Percentiles rank a stretch among this genome's conserved stretches.
Evolutionary conservation across 2,888 invertebrate genomes (phyloP).

Genomic region (Coenonympha arcania): DNA sequence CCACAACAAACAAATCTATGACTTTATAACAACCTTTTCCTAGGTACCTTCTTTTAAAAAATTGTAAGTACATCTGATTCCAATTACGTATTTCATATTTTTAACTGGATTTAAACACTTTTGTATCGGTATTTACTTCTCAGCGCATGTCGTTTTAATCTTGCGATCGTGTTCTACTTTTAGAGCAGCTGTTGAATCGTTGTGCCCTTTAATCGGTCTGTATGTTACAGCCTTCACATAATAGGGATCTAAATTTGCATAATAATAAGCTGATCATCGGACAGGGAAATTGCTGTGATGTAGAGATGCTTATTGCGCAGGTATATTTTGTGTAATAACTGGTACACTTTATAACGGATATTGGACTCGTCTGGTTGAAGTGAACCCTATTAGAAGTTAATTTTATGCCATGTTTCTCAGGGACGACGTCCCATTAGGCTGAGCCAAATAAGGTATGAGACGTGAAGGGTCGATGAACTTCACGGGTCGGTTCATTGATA

Average conservation of each 20-base stretch:
- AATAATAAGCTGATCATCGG: background rate
- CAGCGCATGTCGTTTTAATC: background rate
- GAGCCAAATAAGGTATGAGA: constrained; percentile 18
- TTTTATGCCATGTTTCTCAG: constrained; percentile 19
- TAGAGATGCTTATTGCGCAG: background rate
- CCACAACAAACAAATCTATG: too few species aligned
- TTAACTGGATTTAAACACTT: too few species aligned
- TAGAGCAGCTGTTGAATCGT: too few species aligned
- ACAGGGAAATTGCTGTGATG: background rate
- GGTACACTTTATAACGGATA: constrained; percentile 6
- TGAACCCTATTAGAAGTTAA: constrained; percentile 16
- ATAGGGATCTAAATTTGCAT: background rate
- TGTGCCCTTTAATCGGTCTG: too few species aligned
- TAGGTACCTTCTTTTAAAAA: too few species aligned
- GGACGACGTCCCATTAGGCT: constrained; percentile 21
- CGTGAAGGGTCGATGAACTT: constrained; percentile 17
- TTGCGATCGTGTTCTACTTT: too few species aligned
- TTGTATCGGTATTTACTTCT: background rate
- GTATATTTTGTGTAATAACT: constrained; percentile 9
- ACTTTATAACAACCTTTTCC: background rate
- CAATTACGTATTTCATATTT: too few species aligned
- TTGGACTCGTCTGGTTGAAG: constrained; percentile 6
- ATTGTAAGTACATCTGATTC: too few species aligned
- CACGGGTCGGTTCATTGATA: background rate
- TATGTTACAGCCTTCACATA: too few species aligned